Evolutionary conservation across 2,888 invertebrate genomes (phyloP).

Genomic region (Caenorhabditis macrosperma): DNA sequence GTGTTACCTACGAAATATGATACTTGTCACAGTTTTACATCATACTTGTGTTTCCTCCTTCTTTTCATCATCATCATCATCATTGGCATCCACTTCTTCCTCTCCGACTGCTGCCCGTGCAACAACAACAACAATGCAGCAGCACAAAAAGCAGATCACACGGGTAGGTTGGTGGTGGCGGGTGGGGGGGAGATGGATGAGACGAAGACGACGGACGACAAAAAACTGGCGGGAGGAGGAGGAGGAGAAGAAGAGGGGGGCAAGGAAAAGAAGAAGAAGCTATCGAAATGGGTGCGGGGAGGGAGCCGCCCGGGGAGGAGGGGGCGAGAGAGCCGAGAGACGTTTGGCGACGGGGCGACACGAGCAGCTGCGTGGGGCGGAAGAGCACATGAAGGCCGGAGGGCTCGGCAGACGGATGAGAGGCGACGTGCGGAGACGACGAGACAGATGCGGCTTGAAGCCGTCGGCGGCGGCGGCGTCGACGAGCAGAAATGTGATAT

Average conservation of each 20-base stretch:
- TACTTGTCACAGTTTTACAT: constrained; percentile 57
- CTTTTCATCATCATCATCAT: no score
- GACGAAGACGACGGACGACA: not conserved
- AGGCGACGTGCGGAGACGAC: constrained; percentile 20
- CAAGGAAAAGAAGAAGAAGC: constrained; percentile 35
- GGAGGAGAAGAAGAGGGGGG: constrained; percentile 14
- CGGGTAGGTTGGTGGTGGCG: constrained; percentile 16
- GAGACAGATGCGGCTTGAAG: constrained; percentile 11
- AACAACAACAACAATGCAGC: constrained; percentile 40
- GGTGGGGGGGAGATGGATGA: constrained; percentile 3
- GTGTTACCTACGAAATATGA: constrained; percentile 52
- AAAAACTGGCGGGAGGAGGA: constrained; percentile 23
- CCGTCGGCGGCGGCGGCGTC: constrained; percentile 7
- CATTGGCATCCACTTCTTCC: no score
- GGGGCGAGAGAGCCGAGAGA: constrained; percentile 8
- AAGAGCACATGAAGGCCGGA: constrained; percentile 23
- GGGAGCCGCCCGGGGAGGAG: constrained; percentile 29
- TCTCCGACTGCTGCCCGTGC: constrained; percentile 16
- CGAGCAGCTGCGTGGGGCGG: constrained; percentile 46
- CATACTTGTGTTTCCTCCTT: constrained; percentile 23
- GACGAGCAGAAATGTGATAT: constrained; percentile 46
- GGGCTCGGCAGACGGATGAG: constrained; percentile 16
- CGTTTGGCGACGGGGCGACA: constrained; percentile 39
- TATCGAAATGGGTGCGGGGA: constrained; percentile 42
- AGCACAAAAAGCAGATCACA: constrained; percentile 41